Conservation (phyloP, 2,113 vertebrate species). For the Cyrtonyx montezumae region DNA sequence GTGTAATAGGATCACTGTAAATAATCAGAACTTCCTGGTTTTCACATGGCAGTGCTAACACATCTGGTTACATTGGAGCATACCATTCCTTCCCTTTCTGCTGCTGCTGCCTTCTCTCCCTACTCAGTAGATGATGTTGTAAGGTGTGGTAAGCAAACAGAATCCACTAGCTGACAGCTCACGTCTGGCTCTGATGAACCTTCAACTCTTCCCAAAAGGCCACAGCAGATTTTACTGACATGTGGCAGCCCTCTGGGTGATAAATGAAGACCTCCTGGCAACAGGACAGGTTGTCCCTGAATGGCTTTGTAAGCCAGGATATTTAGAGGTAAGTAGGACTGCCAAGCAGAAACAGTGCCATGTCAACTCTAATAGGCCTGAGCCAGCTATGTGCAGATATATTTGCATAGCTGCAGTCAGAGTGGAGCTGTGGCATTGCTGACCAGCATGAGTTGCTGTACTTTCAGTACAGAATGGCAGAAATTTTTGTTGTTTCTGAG, state of each 20-base stretch:
- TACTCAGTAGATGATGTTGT: not conserved
- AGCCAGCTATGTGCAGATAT: not conserved
- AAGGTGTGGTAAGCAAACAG: not conserved
- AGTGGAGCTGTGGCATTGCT: not conserved
- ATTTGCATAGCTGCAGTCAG: fast-evolving
- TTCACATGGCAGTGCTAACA: not conserved
- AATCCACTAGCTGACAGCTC: not conserved
- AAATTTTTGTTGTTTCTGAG: fast-evolving
- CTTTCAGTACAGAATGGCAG: not conserved
- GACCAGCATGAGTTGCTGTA: fast-evolving
- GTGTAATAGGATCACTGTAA: not conserved
- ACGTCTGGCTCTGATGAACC: not conserved
- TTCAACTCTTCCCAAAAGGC: not conserved
- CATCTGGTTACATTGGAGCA: not conserved
- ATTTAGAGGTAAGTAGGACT: constrained; percentile 17
- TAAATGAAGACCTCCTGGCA: constrained; percentile 38
- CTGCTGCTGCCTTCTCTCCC: not conserved
- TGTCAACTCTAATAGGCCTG: not conserved
- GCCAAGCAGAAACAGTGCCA: not conserved
- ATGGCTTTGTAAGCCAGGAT: constrained; percentile 9
- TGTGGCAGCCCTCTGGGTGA: constrained; percentile 52
- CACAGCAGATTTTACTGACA: constrained; percentile 45
- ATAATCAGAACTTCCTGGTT: not conserved
- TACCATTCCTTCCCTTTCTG: not conserved
- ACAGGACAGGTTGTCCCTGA: not conserved